A percentile compares a stretch with the other conserved stretches of the same genome.
Evolutionary conservation across 2,888 invertebrate genomes (phyloP).

Genomic region (Melipona beecheii): DNA sequence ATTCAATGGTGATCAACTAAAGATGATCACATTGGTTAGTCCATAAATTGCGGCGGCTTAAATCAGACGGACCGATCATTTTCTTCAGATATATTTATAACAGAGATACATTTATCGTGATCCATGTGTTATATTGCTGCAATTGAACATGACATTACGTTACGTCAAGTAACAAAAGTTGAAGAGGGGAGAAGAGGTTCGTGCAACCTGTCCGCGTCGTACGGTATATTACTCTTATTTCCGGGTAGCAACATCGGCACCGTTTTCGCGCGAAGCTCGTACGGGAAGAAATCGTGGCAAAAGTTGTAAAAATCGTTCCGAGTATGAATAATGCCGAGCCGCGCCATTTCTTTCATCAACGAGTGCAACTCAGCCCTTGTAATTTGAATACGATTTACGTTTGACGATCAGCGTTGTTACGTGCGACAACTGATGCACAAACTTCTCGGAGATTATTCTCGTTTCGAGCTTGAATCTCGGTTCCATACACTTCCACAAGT

Average conservation of each 20-base stretch:
- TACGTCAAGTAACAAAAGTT: not conserved
- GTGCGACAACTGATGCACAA: slow-evolving; percentile 65
- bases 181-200: slow-evolving; percentile 62
- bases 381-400: slow-evolving; percentile 73
- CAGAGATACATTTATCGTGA: not conserved
- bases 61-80: not conserved
- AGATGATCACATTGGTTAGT: not conserved
- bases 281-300: slow-evolving; percentile 78
- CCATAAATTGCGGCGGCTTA: not conserved
- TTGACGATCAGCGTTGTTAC: slow-evolving; percentile 61
- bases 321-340: slow-evolving; percentile 71
- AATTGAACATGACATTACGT: not conserved
- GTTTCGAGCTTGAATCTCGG: slow-evolving; percentile 68
- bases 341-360: slow-evolving; percentile 77
- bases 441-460: slow-evolving; percentile 75
- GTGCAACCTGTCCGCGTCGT: slow-evolving; percentile 63
- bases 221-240: slow-evolving; percentile 76
- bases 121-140: not conserved
- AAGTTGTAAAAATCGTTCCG: slow-evolving; percentile 78
- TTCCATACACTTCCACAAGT: slow-evolving; percentile 76
- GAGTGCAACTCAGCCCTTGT: slow-evolving; percentile 67
- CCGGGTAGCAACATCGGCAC: slow-evolving; percentile 79
- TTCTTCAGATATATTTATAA: not conserved
- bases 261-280: slow-evolving; percentile 76
- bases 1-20: not conserved